Percentiles rank a stretch among this genome's conserved stretches.
Conservation (phyloP, 2,888 invertebrate species). For the Anthophora plumipes region DNA sequence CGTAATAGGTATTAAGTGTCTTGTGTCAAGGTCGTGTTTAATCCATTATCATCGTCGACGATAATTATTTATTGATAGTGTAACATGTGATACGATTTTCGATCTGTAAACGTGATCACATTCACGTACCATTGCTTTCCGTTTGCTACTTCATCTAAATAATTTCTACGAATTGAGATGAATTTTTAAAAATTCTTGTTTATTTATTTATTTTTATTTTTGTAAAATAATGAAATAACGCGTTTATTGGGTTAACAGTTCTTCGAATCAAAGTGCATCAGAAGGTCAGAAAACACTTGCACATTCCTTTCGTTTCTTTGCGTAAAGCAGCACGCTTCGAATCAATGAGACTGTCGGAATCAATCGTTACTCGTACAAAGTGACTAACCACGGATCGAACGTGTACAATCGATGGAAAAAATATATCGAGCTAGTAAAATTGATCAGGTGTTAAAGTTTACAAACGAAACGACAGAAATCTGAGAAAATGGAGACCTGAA, state of each 20-base stretch:
- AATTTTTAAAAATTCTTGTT: too few relatives aligned
- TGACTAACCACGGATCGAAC: constrained; percentile 36
- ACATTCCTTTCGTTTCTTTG: constrained; percentile 41
- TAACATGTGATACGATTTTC: neutral
- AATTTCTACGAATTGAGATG: too few relatives aligned
- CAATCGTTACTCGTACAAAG: constrained; percentile 67
- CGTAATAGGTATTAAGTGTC: neutral
- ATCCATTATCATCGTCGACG: neutral
- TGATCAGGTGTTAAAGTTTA: too few relatives aligned
- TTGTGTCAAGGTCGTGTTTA: neutral
- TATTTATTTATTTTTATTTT: neutral
- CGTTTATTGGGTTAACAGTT: neutral
- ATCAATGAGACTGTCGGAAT: constrained; percentile 60
- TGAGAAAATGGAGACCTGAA: too few relatives aligned
- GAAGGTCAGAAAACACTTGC: constrained; percentile 24
- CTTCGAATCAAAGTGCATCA: neutral
- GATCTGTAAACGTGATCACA: neutral
- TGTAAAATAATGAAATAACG: neutral
- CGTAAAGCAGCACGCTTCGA: constrained; percentile 49
- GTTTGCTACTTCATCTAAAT: neutral
- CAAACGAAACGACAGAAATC: too few relatives aligned
- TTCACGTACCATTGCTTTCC: neutral
- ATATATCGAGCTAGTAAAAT: too few relatives aligned
- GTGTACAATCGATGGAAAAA: neutral
- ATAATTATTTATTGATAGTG: neutral